Percentiles rank a stretch among this genome's conserved stretches.
phyloP scores from a whole-genome alignment of 2,888 invertebrate species.

The Athrips mouffetella region DNA sequence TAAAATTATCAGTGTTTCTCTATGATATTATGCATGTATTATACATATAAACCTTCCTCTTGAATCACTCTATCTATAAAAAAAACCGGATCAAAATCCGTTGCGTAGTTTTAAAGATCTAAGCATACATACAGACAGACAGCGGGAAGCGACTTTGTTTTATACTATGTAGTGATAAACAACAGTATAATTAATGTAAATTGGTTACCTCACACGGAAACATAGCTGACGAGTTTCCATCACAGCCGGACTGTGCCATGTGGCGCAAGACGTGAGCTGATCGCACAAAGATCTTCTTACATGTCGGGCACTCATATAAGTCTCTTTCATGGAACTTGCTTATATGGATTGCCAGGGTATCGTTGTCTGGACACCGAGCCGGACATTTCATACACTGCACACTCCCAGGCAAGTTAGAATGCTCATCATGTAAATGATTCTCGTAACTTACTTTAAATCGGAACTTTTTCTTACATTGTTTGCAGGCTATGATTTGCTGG shows the following conservation, averaged over 20 bases:
- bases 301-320: slow-evolving; percentile 80
- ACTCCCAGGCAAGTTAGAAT: slow-evolving; percentile 79
- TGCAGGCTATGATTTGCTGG: slow-evolving; percentile 46
- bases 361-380: slow-evolving; percentile 80
- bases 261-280: slow-evolving; percentile 87
- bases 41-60: too few species aligned
- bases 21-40: too few species aligned
- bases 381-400: slow-evolving; percentile 82
- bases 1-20: too few species aligned
- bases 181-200: neutral
- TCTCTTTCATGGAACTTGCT: slow-evolving; percentile 77
- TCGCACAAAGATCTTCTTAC: slow-evolving; percentile 85
- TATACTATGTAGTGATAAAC: neutral
- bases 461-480: slow-evolving; percentile 85
- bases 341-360: slow-evolving; percentile 81
- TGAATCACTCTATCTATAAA: too few species aligned
- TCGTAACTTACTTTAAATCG: slow-evolving; percentile 81
- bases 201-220: slow-evolving; percentile 59
- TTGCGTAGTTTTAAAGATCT: too few species aligned
- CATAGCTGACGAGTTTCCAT: slow-evolving; percentile 57
- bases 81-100: too few species aligned
- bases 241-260: slow-evolving; percentile 83
- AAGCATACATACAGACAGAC: too few species aligned
- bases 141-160: too few species aligned
- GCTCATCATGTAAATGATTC: slow-evolving; percentile 83